Evolutionary conservation across 2,888 invertebrate genomes (phyloP).

Genomic region (Gandaritis pyraliata): DNA sequence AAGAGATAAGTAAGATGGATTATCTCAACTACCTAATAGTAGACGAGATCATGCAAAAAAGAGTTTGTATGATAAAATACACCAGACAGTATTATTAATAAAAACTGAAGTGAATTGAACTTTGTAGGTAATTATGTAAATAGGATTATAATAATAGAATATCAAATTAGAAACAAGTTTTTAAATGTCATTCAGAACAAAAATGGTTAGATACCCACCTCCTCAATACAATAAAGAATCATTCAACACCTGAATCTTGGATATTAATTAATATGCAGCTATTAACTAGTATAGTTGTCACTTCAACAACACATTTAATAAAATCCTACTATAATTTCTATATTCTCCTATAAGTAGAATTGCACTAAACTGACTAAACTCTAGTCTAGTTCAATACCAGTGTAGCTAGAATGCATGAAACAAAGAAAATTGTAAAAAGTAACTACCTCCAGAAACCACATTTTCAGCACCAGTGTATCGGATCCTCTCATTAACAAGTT

Average conservation of each 20-base stretch:
- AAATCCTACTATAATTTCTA: no score
- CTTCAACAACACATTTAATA: no score
- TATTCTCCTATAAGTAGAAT: no score
- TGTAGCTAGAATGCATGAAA: no score
- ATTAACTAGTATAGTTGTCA: no score
- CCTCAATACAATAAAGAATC: no score
- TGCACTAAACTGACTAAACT: no score
- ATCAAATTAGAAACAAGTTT: not conserved
- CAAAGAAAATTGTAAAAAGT: no score
- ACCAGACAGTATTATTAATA: no score
- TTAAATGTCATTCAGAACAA: not conserved
- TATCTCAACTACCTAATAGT: not conserved
- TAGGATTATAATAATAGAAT: conserved; percentile 1
- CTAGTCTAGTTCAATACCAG: no score
- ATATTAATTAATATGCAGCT: no score
- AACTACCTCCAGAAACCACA: conserved; percentile 55
- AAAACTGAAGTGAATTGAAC: not conserved
- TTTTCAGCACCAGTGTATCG: conserved; percentile 84
- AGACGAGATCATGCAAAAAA: not conserved
- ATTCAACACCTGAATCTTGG: no score
- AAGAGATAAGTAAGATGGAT: not conserved
- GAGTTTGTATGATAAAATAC: not conserved
- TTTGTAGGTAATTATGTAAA: not conserved
- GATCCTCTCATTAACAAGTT: conserved; percentile 93
- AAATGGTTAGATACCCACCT: not conserved